Conservation (phyloP, 2,888 invertebrate species). For the Noctua pronuba region DNA sequence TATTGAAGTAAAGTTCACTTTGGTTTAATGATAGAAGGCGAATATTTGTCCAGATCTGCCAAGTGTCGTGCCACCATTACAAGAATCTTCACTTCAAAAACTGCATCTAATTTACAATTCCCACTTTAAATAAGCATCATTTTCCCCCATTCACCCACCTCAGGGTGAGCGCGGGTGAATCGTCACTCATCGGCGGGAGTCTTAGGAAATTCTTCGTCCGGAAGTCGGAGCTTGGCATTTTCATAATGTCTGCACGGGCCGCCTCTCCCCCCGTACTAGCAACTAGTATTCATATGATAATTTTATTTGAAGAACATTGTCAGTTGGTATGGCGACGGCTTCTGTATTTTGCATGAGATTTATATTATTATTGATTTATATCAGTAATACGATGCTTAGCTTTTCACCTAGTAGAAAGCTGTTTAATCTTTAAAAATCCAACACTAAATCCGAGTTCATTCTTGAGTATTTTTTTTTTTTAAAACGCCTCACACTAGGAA, state of each 20-base stretch:
- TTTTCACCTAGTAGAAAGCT: background rate
- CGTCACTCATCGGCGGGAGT: constrained; percentile 74
- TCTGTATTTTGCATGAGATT: constrained; percentile 29
- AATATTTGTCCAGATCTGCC: too few relatives aligned
- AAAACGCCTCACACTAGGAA: too few relatives aligned
- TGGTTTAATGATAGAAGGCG: too few relatives aligned
- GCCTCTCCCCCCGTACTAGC: constrained; percentile 62
- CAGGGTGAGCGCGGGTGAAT: constrained; percentile 53
- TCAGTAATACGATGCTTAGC: too few relatives aligned
- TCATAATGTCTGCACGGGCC: constrained; percentile 82
- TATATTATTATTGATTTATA: background rate
- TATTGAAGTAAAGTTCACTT: too few relatives aligned
- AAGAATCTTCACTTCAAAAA: constrained; percentile 28
- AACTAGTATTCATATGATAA: constrained; percentile 88
- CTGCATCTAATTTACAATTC: constrained; percentile 51
- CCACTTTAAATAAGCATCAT: constrained; percentile 59
- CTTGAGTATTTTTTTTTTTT: too few relatives aligned
- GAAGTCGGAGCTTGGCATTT: constrained; percentile 86
- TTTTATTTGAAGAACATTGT: constrained; percentile 77
- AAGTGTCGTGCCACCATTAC: too few relatives aligned
- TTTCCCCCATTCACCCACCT: constrained; percentile 47
- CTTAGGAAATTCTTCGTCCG: constrained; percentile 87
- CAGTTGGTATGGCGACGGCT: constrained; percentile 67
- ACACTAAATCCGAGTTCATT: background rate
- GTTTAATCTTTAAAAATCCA: background rate